Evolutionary conservation across 2,113 vertebrate species (phyloP).

Genomic region (Xerus inauris): DNA sequence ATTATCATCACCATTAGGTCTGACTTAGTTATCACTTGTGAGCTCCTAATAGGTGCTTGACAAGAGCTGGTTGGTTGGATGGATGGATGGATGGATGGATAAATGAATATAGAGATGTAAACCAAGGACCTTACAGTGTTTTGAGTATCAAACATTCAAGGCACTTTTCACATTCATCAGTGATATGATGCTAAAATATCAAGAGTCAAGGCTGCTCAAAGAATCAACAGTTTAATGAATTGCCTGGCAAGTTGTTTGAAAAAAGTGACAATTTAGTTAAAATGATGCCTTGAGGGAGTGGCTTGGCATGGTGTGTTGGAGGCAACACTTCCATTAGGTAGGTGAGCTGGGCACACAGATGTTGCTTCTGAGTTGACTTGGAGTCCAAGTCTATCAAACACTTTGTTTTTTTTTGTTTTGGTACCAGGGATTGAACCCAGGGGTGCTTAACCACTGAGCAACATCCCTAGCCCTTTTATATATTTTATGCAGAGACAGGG

Average conservation of each 20-base stretch:
- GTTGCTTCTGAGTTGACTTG: neutral
- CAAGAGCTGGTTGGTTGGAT: neutral
- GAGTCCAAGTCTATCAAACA: neutral
- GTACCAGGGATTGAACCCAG: no score
- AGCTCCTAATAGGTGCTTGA: neutral
- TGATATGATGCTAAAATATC: neutral
- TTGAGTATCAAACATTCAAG: neutral
- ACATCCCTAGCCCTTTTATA: no score
- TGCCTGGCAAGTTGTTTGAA: neutral
- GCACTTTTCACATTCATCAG: neutral
- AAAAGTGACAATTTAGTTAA: neutral
- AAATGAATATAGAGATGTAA: neutral
- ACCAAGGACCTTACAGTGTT: neutral
- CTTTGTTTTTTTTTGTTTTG: no score
- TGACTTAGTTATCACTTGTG: neutral
- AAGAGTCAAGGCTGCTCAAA: neutral
- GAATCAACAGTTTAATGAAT: neutral
- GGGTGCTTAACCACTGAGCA: no score
- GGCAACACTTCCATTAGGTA: neutral
- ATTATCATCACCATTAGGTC: neutral
- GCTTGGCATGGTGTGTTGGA: accelerated
- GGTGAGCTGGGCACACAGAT: no score
- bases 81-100: no score
- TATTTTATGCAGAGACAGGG: no score
- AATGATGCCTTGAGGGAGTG: neutral